These are phyloP conservation scores for Brachymystax lenok DNA, from an alignment of 2,797 vertebrate species.

Conservation along the genomic window DNA sequence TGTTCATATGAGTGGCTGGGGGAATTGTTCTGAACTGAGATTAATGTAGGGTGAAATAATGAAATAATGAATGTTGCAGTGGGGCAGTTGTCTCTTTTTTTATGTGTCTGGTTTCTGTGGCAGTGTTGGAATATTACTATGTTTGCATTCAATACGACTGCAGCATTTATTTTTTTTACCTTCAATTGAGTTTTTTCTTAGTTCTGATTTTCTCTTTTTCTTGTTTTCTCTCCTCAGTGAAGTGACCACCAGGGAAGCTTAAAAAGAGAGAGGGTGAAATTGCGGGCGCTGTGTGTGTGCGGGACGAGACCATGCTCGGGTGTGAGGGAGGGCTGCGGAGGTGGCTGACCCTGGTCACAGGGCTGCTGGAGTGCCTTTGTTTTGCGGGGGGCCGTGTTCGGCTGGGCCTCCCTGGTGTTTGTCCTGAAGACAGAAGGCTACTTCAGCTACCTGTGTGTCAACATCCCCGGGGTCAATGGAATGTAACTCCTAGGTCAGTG, in stretches of 20 bases:
- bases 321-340: conserved; percentile 48
- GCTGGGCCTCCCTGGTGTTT: conserved; percentile 90
- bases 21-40: conserved; percentile 35
- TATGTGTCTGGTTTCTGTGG: background rate
- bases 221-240: background rate
- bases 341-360: conserved; percentile 79
- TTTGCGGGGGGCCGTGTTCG: conserved; percentile 87
- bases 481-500: conserved; percentile 61
- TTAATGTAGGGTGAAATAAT: conserved; percentile 23
- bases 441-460: conserved; percentile 79
- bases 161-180: background rate
- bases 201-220: background rate
- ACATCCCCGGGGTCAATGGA: conserved; percentile 53
- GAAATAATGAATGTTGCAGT: background rate
- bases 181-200: no score
- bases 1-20: conserved; percentile 2
- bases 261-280: background rate
- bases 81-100: background rate
- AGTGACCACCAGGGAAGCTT: background rate
- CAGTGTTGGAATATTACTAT: background rate
- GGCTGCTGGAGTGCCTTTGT: conserved; percentile 88
- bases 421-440: conserved; percentile 85
- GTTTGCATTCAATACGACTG: background rate
- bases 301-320: conserved; percentile 57
- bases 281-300: no score